Percentiles rank a stretch among this genome's conserved stretches.
These are phyloP conservation scores for Gallinago undulata DNA, from an alignment of 2,113 vertebrate species.

Conservation along the genomic window DNA sequence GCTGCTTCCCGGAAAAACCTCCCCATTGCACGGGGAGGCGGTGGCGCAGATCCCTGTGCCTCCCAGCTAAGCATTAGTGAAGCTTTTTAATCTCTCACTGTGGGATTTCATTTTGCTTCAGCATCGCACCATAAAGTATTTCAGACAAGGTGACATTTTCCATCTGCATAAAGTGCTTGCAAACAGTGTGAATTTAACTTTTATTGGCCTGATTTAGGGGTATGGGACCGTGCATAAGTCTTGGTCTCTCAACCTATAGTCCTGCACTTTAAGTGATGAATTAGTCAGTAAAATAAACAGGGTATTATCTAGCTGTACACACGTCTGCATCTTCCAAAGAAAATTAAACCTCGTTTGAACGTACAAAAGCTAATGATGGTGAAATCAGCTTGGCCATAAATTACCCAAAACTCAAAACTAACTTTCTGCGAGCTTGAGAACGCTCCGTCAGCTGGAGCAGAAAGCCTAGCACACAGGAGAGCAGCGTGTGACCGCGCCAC, in stretches of 20 bases:
- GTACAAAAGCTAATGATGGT: slow-evolving; percentile 36
- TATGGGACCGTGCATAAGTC: slow-evolving; percentile 50
- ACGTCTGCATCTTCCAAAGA: slow-evolving; percentile 50
- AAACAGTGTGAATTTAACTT: slow-evolving; percentile 67
- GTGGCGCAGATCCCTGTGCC: not conserved
- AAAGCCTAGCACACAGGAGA: accelerated
- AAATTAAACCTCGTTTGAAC: slow-evolving; percentile 45
- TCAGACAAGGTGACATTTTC: slow-evolving; percentile 71
- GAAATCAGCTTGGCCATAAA: slow-evolving; percentile 24
- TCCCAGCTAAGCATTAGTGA: slow-evolving; percentile 56
- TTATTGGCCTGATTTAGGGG: slow-evolving; percentile 71
- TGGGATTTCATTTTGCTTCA: slow-evolving; percentile 65
- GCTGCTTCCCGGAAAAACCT: not conserved
- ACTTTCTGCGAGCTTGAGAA: not conserved
- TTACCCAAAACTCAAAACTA: not conserved
- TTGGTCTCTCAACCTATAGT: slow-evolving; percentile 59
- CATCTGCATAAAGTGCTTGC: slow-evolving; percentile 67
- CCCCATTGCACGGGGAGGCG: not conserved
- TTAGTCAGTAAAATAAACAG: slow-evolving; percentile 70
- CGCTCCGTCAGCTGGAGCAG: not conserved
- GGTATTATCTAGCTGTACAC: slow-evolving; percentile 59
- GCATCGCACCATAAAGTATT: slow-evolving; percentile 41
- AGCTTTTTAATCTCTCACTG: slow-evolving; percentile 64
- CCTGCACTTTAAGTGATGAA: slow-evolving; percentile 66
- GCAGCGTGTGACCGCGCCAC: accelerated